These are phyloP conservation scores for Scaptomyza pallida DNA, from an alignment of 1,140 invertebrate genomes.

Conservation along the genomic window DNA sequence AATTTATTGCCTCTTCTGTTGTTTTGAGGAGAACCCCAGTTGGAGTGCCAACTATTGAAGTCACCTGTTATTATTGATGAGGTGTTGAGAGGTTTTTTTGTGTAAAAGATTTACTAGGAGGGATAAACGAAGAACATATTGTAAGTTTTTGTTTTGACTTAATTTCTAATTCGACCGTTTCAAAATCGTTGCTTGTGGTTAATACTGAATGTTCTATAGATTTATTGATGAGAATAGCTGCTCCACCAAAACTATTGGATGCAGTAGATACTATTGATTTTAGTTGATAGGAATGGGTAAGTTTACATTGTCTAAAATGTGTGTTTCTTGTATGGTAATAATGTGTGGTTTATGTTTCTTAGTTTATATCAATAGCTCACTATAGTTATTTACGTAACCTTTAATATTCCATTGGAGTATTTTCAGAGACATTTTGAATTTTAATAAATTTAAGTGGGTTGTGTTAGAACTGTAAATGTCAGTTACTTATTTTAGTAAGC, in stretches of 20 bases:
- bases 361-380: neutral
- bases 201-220: neutral
- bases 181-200: neutral
- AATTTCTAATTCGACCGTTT: too few relatives aligned
- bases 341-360: neutral
- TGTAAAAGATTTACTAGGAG: too few relatives aligned
- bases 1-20: neutral
- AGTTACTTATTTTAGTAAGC: too few relatives aligned
- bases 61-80: neutral
- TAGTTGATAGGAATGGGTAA: neutral
- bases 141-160: too few relatives aligned
- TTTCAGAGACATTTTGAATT: too few relatives aligned
- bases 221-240: neutral
- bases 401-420: too few relatives aligned
- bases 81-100: too few relatives aligned
- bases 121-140: too few relatives aligned
- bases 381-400: too few relatives aligned
- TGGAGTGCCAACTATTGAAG: neutral
- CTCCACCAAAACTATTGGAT: neutral
- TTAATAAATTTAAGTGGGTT: too few relatives aligned
- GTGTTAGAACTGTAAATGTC: too few relatives aligned
- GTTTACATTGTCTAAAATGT: neutral
- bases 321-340: neutral
- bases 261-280: neutral
- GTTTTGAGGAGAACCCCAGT: neutral